Base-by-base conservation (phyloP, 1,140 invertebrate genomes). In the Oreohelix idahoensis region DNA sequence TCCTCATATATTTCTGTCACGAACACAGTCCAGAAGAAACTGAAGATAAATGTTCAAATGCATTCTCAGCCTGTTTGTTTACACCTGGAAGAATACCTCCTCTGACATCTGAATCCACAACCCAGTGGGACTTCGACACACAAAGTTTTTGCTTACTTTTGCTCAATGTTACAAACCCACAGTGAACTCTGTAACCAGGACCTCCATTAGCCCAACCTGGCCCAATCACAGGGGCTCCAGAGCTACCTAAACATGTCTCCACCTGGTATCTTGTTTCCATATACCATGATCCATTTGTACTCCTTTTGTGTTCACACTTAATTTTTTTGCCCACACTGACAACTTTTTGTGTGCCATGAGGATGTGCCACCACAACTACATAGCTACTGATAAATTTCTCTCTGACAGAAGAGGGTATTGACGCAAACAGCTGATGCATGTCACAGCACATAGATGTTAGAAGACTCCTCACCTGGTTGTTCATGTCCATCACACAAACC, bases 281-380 rank as follows among this genome's bases (percentile, higher is more conserved):
- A 38, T 70, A 70, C 4, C 29, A 70, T 23, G 32, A 15, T 15
- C 69, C 69, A 70, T 23, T 36, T 15, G 4, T 13, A 8, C 4
- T 36, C 32, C 11, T 70, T n/a, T 15, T 38, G 29, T 70, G 26
- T 35, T 38, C 4, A 38, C 69, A 36, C 4, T 10, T 36, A 13
- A 29, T 32, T 70, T 70, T 70, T n/a, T 38, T 35, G 29, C 69
- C 69, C 32, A 70, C 69, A 70, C 69, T 70, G 5, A 70, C 69
- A 38, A 70, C 69, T 35, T 70, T 70, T 17, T 1, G 10, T 38
- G 15, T 36, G 1, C 69, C 69, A 23, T 70, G 69, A 1, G 69
- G 69, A 35, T 70, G 69, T 15, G 32, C 4, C 1, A 70, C n/a
- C n/a, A 70, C 36, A 70, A 70, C 36, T 4, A 70, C 69, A 23